Conservation (phyloP, 2,797 vertebrate genomes). For the Pitangus sulphuratus region DNA sequence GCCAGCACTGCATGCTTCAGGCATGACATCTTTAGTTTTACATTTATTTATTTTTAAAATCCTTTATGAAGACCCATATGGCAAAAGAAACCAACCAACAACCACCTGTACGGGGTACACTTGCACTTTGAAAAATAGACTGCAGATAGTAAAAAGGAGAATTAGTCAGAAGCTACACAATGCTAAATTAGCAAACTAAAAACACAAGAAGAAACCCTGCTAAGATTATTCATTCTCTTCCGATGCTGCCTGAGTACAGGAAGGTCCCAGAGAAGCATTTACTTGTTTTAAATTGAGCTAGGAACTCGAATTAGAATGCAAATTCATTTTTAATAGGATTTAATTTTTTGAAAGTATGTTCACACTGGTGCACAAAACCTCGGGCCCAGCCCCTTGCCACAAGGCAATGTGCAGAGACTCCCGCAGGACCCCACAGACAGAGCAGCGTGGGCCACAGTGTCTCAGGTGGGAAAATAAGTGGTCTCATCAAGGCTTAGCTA, state of each 20-base stretch:
- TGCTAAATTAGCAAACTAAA: conserved; percentile 5
- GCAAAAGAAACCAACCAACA: not conserved
- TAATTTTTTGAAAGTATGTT: not conserved
- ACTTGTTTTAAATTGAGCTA: not conserved
- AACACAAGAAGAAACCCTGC: not conserved
- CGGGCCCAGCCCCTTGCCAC: not conserved
- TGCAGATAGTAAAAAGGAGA: not conserved
- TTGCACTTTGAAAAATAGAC: not conserved
- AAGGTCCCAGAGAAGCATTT: not conserved
- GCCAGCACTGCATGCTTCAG: not conserved
- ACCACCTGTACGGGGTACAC: not conserved
- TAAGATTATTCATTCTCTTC: not conserved
- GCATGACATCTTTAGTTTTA: conserved; percentile 25
- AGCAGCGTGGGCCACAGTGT: fast-evolving
- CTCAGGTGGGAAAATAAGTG: not conserved
- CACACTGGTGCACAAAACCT: not conserved
- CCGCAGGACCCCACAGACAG: not conserved
- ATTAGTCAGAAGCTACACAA: not conserved
- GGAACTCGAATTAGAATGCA: not conserved
- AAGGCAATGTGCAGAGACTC: fast-evolving
- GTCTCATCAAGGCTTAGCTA: not conserved
- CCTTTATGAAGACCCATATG: conserved; percentile 4
- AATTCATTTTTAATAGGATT: not conserved
- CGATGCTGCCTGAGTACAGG: not conserved
- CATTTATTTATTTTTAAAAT: conserved; percentile 9